Base-by-base conservation (phyloP, 1,140 invertebrate species). In the Drosophila repletoides region DNA sequence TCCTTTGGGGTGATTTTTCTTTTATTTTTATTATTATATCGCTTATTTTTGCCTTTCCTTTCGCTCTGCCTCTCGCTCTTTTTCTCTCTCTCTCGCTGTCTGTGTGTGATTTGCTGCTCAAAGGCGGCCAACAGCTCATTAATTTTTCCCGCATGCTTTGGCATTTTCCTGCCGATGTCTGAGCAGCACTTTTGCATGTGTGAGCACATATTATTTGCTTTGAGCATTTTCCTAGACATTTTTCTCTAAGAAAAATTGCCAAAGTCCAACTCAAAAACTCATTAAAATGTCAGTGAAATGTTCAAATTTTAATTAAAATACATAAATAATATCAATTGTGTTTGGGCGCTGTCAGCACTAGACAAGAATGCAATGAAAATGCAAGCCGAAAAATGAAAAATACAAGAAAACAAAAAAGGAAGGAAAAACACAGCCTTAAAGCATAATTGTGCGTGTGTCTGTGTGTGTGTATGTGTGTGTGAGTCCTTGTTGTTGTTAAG, bases 251-350 rank as follows among this genome's bases (percentile, higher is more conserved):
- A 58, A 56, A 76, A 72, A 72, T 79, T 66, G 34, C 36, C 45
- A 28, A 51, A 76, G 31, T 76, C 28, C 53, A 31, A 15, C 10
- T n/a, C 41, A 49, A 73, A 86, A 84, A 65, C 80, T 68, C 71
- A 84, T 84, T 84, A 87, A 86, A 80, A 64, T 86, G 80, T 86
- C 71, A 84, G 71, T 68, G 60, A 75, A 86, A 86, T 79, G 75
- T 68, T 84, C 26, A 63, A 75, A 75, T 80, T 84, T 86, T 80
- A 86, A 86, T 86, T 86, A 84, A 72, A 84, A 84, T 80, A 53
- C 80, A 80, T 86, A 80, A 84, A 84, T 72, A 84, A 84, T 86
- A 75, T 55, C 29, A 61, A 68, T 65, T 75, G 59, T 61, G 41
- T 67, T 51, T 51, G 46, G 15, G 46, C n/a, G n/a, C 59, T 69